Conservation (phyloP, 1,140 invertebrate species). For the Bombyx mori region DNA sequence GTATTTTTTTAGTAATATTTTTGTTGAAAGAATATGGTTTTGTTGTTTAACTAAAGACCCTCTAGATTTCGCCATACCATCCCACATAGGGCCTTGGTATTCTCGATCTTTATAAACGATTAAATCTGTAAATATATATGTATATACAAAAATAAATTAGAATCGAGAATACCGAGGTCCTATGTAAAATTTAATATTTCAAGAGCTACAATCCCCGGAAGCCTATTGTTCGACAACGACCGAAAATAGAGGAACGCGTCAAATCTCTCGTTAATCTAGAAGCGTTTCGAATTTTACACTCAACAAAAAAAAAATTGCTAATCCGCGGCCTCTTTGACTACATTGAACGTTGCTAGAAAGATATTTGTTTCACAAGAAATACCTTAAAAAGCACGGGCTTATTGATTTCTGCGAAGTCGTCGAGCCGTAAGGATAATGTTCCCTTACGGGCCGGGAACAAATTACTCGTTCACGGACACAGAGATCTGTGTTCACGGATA, state of each 20-base stretch:
- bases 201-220: constrained; percentile 50
- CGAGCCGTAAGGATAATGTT: constrained; percentile 53
- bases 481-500: constrained; percentile 56
- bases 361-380: constrained; percentile 55
- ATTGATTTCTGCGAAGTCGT: constrained; percentile 59
- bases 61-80: too few relatives aligned
- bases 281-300: constrained; percentile 55
- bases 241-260: constrained; percentile 41
- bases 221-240: constrained; percentile 47
- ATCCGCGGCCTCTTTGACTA: constrained; percentile 63
- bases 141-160: too few relatives aligned
- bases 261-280: constrained; percentile 59
- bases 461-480: constrained; percentile 60
- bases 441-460: constrained; percentile 47
- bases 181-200: background rate
- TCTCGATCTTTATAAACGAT: too few relatives aligned
- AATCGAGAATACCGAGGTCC: too few relatives aligned
- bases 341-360: constrained; percentile 19
- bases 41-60: too few relatives aligned
- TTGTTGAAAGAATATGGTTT: too few relatives aligned
- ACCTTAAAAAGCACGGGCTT: constrained; percentile 59
- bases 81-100: too few relatives aligned
- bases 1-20: too few relatives aligned
- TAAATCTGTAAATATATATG: too few relatives aligned
- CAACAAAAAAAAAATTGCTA: constrained; percentile 49